Base-by-base conservation (phyloP, 1,140 invertebrate genomes). In the Uloborus diversus region DNA sequence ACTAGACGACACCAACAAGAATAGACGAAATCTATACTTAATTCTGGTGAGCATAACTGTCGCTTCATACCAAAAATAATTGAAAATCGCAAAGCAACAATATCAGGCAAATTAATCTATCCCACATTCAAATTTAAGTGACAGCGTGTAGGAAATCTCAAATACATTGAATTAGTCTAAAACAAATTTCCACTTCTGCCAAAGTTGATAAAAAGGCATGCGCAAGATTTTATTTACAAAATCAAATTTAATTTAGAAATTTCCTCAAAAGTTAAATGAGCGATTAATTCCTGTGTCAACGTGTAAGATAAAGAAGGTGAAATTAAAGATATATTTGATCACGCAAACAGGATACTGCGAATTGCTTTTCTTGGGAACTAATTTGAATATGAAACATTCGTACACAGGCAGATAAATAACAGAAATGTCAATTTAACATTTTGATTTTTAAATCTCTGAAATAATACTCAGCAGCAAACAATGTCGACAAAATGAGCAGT, bases 351-450 rank as follows among this genome's bases (percentile, higher is more conserved):
- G n/a, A 20, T 35, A n/a, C 23, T 35, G 11, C 49, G 32, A 30
- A 59, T 7, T 33, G 11, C 49, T 20, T 56, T 28, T 27, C 11
- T 13, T 25, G 20, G 33, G 25, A 25, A 47, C 42, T 53, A 62
- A 75, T 51, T 64, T 49, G 27, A 73, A 57, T 17, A 33, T 17
- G 17, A 17, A n/a, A 57, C 47, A 51, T 42, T 56, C 20, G 49
- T 7, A 9, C 1, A 23, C 69, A 2, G 9, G 9, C 28, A 27
- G 32, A 51, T 20, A 23, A 49, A 37, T 33, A 42, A 33, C 32
- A n/a, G 33, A 61, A 66, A n/a, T 42, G 73, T 78, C 73, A 78
- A 78, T 51, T 65, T 66, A 66, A 57, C 73, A 28, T 78, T 78
- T 78, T 78, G 61, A 66, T 65, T 65, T 76, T 78, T 23, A 7